Percentiles rank a stretch among this genome's conserved stretches.
Evolutionary conservation across 2,888 invertebrate genomes (phyloP).

Genomic region (Hylaea fasciaria): DNA sequence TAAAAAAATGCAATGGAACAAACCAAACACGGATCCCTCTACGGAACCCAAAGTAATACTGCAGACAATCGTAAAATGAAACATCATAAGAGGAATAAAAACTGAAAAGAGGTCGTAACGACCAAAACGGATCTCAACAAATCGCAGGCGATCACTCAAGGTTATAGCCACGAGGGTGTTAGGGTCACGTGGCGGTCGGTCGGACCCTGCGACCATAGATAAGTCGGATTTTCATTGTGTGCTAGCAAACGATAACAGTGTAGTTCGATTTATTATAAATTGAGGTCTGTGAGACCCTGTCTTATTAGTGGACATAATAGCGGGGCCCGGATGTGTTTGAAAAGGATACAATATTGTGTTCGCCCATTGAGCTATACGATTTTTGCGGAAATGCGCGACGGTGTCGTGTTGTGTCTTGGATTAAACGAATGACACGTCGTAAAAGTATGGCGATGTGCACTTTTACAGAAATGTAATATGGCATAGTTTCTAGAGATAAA

Average conservation of each 20-base stretch:
- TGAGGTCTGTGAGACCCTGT: slow-evolving; percentile 61
- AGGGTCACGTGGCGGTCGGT: slow-evolving; percentile 55
- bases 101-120: slow-evolving; percentile 79
- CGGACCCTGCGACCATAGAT: slow-evolving; percentile 65
- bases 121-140: slow-evolving; percentile 77
- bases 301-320: slow-evolving; percentile 66
- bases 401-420: slow-evolving; percentile 8
- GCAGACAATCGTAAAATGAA: slow-evolving; percentile 81
- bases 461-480: no score
- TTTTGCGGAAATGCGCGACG: slow-evolving; percentile 26
- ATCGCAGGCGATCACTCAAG: slow-evolving; percentile 81
- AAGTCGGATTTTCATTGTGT: slow-evolving; percentile 77
- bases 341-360: slow-evolving; percentile 60
- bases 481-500: no score
- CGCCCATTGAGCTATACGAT: slow-evolving; percentile 36
- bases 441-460: no score
- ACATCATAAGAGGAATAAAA: slow-evolving; percentile 81
- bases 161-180: slow-evolving; percentile 69
- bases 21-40: slow-evolving; percentile 57
- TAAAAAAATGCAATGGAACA: slow-evolving; percentile 43
- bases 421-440: slow-evolving; percentile 7
- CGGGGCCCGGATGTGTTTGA: slow-evolving; percentile 49
- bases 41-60: slow-evolving; percentile 71
- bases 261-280: slow-evolving; percentile 78
- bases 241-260: slow-evolving; percentile 65